Conservation (phyloP, 2,797 vertebrate species). For the Anabacerthia variegaticeps region DNA sequence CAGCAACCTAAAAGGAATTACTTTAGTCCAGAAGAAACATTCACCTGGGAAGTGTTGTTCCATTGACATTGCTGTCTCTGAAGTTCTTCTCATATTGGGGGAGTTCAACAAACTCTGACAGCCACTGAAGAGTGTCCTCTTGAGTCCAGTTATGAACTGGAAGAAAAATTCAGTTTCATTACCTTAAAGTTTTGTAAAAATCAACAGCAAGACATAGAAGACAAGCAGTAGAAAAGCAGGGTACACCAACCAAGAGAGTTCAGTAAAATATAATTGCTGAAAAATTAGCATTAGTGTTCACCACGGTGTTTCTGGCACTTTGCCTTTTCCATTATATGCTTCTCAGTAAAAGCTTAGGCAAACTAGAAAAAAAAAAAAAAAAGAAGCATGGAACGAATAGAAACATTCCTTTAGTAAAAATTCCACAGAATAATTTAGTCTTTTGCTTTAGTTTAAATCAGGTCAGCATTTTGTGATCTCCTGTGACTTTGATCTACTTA, state of each 20-base stretch:
- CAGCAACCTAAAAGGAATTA: background rate
- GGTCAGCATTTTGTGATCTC: constrained; percentile 1
- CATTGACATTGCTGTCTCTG: constrained; percentile 86
- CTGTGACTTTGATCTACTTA: background rate
- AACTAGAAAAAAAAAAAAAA: background rate
- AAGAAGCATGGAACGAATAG: background rate
- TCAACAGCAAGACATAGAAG: background rate
- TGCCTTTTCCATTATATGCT: constrained; percentile 29
- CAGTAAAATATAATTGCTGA: background rate
- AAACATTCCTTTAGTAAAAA: constrained; percentile 59
- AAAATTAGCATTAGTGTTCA: constrained; percentile 1
- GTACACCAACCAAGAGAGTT: background rate
- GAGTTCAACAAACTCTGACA: constrained; percentile 87
- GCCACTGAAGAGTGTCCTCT: constrained; percentile 89
- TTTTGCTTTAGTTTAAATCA: background rate
- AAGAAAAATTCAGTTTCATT: constrained; percentile 17
- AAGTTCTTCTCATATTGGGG: constrained; percentile 89
- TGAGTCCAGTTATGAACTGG: constrained; percentile 93
- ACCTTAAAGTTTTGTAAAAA: background rate
- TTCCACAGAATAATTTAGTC: background rate
- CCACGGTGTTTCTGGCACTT: constrained; percentile 6
- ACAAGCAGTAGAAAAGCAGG: background rate
- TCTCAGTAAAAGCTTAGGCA: background rate
- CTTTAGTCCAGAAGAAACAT: background rate
- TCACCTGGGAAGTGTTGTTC: constrained; percentile 90